Evolutionary conservation across 2,888 invertebrate species (phyloP), one percentile per base, ranked within the genome.

Genomic region (Heliconius ethilla): DNA sequence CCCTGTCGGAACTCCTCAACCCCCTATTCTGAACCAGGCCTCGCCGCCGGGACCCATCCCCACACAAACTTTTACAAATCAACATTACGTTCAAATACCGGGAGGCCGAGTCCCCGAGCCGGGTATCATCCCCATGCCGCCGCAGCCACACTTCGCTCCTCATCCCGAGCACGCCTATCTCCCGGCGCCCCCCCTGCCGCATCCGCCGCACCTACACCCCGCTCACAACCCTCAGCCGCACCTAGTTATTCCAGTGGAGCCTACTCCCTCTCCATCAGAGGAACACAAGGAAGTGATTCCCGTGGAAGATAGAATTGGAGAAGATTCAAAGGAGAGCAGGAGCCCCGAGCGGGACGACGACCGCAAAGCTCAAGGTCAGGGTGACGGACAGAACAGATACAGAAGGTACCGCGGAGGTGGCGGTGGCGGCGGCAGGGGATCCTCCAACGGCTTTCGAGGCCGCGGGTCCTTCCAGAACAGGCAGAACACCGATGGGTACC

Each of bases 1-100:
- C 75, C 96, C 97, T 0, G 96, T 96, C 45, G 92, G 94, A 33
- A 92, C 95, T 3, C 94, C 95, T 3, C 95, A 91, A 84, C 94
- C 90, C 15, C 89, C 86, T 18, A 86, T 91, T 15, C 82, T 89
- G 55, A 92, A 91, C 67, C 95, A 95, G 83, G 91, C 92, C 63
- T 90, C 92, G 40, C 86, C 87, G 25, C 87, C 88, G 10, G 92
- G 85, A 55, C 90, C 90, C 69, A 97, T 98, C 86, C 97, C 97
- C 37, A 96, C 97, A 45, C 97, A 97, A 91, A 98, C 97, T 69
- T 98, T 97, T 90, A 98, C 97, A 77, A 98, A 98, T 91, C 97
- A 97, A 88, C 97, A 96, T 87, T 98, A 96, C 89, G 95, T 95
- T 67, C 93, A 91, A 82, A 87, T 93, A 73, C 90, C 91, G 15